phyloP scores from a whole-genome alignment of 2,113 vertebrate species.

The Pelecanus crispus region DNA sequence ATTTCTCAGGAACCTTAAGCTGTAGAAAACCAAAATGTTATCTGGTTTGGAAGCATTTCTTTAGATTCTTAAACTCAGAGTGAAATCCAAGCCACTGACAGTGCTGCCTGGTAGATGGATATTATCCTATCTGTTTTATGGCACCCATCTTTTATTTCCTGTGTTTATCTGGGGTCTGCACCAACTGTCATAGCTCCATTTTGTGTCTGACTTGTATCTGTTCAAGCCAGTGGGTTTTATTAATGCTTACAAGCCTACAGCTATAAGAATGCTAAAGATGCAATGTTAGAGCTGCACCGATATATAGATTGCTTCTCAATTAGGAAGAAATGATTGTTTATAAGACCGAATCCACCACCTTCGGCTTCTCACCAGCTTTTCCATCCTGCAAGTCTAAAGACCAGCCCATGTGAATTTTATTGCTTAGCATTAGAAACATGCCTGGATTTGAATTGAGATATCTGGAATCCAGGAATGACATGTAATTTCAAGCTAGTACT shows the following conservation, averaged over 20 bases:
- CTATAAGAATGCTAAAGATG: constrained; percentile 33
- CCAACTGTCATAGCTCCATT: neutral
- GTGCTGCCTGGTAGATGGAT: neutral
- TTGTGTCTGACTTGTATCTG: neutral
- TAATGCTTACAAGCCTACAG: constrained; percentile 49
- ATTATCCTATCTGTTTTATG: neutral
- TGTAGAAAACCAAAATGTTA: neutral
- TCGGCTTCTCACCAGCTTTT: constrained; percentile 7
- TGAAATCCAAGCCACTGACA: neutral
- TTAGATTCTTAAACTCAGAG: neutral
- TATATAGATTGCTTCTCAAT: constrained; percentile 37
- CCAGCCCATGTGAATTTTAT: neutral
- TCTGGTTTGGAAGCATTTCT: neutral
- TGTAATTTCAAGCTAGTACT: neutral
- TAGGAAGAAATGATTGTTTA: constrained; percentile 20
- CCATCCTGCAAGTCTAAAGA: neutral
- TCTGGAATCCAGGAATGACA: neutral
- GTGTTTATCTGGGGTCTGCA: neutral
- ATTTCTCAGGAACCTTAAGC: neutral
- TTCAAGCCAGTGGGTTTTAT: constrained; percentile 39
- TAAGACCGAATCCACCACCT: constrained; percentile 7
- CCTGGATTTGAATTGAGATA: neutral
- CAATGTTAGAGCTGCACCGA: constrained; percentile 12
- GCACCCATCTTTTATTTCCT: neutral
- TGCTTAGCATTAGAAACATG: neutral